Evolutionary conservation across 2,797 vertebrate species (phyloP), one percentile per base, ranked within the genome.

Genomic region (Silurus aristotelis): DNA sequence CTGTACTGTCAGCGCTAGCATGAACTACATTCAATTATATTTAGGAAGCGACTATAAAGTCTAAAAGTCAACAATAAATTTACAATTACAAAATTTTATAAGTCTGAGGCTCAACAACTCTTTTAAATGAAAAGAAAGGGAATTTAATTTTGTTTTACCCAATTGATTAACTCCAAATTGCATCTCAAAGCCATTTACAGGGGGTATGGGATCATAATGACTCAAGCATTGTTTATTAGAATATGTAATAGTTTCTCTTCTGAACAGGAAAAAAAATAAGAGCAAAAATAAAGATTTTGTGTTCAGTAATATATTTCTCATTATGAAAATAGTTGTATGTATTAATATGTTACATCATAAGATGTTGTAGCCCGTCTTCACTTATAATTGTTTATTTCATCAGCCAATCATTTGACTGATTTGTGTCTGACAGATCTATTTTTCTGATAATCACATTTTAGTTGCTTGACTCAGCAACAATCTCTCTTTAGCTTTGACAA

Each of bases 321-420:
- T 61, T 22, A 46, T 77, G n/a, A 58, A 79, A 43, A 38, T 38
- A 61, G 52, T 20, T 31, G 20, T 31, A 31, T 38, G 27, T 13
- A 43, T 61, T 12, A 22, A 38, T 64, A 64, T 61, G 75, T n/a
- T 60, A 61, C 4, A 67, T 22, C 31, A 7, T 12, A 46, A 7
- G 20, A 63, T 22, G 31, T 46, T 63, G 31, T 10, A n/a, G 31
- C 15, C 38, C 77, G 15, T 68, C 7, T 67, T 82, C 63, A 84
- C 88, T 84, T 87, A 96, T 96, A 95, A 90, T 90, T 94, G 82
- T 95, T 94, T 89, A 96, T 94, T 75, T 86, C 87, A 82, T 94
- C 89, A 70, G 95, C 95, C 91, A 97, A 97, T 88, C 94, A 94
- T 82, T 91, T 92, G 85, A 97, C 94, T 73, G 96, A 96, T 81